Conservation (phyloP, 2,113 vertebrate genomes). For the Barnardius zonarius region DNA sequence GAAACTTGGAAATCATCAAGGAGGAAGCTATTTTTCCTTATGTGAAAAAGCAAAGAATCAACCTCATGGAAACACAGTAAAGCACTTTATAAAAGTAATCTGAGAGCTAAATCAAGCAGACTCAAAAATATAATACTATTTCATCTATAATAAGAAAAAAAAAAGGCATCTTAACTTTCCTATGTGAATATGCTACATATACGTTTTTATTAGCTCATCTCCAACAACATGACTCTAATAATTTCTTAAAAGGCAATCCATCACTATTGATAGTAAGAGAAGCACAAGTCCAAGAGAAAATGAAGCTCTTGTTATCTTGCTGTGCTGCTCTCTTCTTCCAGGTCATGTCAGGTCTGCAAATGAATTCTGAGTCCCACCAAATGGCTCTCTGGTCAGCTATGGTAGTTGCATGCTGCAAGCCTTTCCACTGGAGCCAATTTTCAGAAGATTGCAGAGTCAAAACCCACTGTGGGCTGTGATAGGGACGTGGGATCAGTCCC, state of each 20-base stretch:
- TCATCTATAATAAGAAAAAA: neutral
- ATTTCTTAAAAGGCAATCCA: neutral
- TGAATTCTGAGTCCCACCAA: neutral
- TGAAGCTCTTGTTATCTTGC: neutral
- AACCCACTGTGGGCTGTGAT: neutral
- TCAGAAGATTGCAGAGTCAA: neutral
- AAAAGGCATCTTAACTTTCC: neutral
- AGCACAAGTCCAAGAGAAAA: neutral
- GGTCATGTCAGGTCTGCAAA: neutral
- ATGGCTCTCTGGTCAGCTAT: neutral
- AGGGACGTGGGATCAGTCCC: neutral
- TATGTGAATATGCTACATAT: neutral
- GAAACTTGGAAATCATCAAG: neutral
- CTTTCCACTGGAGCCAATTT: neutral
- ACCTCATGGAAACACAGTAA: neutral
- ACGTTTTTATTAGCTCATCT: neutral
- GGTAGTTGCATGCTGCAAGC: neutral
- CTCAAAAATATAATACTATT: neutral
- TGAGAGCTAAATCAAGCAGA: neutral
- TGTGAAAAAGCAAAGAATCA: neutral
- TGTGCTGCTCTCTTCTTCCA: neutral
- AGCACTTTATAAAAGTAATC: neutral
- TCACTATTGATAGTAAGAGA: neutral
- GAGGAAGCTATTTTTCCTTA: neutral
- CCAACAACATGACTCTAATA: neutral